Base-by-base conservation (phyloP, 2,797 vertebrate species). In the Anableps anableps region DNA sequence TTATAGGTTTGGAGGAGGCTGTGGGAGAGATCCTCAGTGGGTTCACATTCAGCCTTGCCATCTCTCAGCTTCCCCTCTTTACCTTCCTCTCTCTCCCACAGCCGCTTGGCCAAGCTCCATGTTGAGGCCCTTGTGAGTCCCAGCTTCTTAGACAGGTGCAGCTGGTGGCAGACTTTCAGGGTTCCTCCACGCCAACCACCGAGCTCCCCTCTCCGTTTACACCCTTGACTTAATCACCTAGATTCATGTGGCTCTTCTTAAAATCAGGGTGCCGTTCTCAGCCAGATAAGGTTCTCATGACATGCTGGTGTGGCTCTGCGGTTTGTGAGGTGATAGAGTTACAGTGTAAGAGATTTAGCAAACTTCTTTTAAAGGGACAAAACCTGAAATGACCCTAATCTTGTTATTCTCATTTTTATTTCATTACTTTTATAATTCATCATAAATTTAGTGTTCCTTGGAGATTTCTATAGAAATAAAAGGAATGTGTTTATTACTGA, bases 141-240 rank as follows among this genome's bases (percentile, higher is more conserved):
- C 87, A 21, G 80, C 86, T 87, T 81, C 88, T 88, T 38, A 80
- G 91, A 95, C 94, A 94, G 94, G 93, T 95, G 93, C 94, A 95
- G 87, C 80, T 79, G 85, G 88, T 85, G 64, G 11, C 83, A 89
- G 78, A 90, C 90, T 89, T 79, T 88, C 88, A 80, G 17, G 10
- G 78, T 50, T 82, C 84, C 85, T 78, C 78, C 73, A 78, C 45
- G 62, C 82, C 90, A 87, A 76, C 72, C 83, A 36, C 82, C 53
- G 4, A 89, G 88, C 90, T 88, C 78, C 3, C 88, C 88, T 94
- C 92, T 93, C 91, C 85, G 9, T 92, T 94, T 93, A 93, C 93
- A 93, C 84, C 77, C 88, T 75, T 29, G 48, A 64, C 86, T 87
- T 87, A 89, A 92, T 90, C 88, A 79, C 87, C 80, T 81, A 81